A percentile compares a stretch with the other conserved stretches of the same genome.
These are phyloP conservation scores for Formica selysi DNA, from an alignment of 1,140 invertebrate genomes.

Conservation along the genomic window DNA sequence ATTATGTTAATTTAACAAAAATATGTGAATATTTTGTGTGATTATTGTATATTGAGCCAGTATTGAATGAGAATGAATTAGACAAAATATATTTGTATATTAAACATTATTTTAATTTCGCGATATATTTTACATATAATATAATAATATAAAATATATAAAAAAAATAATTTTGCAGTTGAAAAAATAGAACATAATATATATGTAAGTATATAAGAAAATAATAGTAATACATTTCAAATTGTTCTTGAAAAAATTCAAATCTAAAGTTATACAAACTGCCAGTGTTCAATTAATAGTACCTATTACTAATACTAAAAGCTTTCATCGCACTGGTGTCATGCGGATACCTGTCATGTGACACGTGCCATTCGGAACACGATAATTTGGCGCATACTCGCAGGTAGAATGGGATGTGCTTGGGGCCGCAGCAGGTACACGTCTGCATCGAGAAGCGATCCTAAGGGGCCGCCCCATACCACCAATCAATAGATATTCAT, in stretches of 20 bases:
- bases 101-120: background rate
- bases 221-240: background rate
- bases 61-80: background rate
- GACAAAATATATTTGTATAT: background rate
- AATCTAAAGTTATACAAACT: background rate
- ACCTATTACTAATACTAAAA: slow-evolving; percentile 34
- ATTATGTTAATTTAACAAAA: background rate
- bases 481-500: slow-evolving; percentile 86
- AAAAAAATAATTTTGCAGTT: background rate
- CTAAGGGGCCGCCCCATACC: slow-evolving; percentile 75
- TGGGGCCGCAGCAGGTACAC: slow-evolving; percentile 80
- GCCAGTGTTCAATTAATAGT: background rate
- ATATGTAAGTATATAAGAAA: background rate
- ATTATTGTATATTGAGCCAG: background rate
- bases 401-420: slow-evolving; percentile 78
- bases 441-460: slow-evolving; percentile 76
- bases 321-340: slow-evolving; percentile 63
- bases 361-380: slow-evolving; percentile 81
- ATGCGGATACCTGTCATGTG: slow-evolving; percentile 79
- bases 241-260: background rate
- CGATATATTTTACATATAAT: background rate
- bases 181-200: background rate
- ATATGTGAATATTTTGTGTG: background rate
- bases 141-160: background rate
- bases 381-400: slow-evolving; percentile 80